Conservation (phyloP, 2,888 invertebrate species). For the Phorcus lineatus region DNA sequence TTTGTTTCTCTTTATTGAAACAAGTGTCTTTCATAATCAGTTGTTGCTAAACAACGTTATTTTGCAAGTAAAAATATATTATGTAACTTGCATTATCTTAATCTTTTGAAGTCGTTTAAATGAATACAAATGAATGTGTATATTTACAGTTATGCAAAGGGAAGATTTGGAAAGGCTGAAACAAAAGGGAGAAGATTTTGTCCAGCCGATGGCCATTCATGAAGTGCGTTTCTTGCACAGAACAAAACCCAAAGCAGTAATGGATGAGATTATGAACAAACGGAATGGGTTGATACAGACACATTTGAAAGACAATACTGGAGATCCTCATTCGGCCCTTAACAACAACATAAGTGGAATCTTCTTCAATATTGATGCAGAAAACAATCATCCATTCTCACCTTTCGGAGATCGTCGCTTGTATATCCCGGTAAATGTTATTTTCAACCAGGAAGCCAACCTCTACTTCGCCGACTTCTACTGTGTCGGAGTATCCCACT, state of each 20-base stretch:
- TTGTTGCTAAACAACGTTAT: too few species aligned
- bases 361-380: background rate
- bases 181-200: background rate
- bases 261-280: background rate
- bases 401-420: slow-evolving; percentile 38
- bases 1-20: too few species aligned
- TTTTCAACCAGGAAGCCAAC: slow-evolving; percentile 27
- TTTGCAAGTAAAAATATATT: too few species aligned
- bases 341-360: slow-evolving; percentile 20
- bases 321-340: slow-evolving; percentile 6
- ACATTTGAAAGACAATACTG: slow-evolving; percentile 24
- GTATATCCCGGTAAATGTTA: slow-evolving; percentile 26
- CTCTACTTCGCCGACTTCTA: slow-evolving; percentile 74
- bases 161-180: background rate
- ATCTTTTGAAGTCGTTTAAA: too few species aligned
- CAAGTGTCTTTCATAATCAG: too few species aligned
- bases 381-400: slow-evolving; percentile 43
- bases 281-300: slow-evolving; percentile 11
- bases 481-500: slow-evolving; percentile 67
- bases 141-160: background rate
- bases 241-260: background rate
- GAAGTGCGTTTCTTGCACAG: background rate
- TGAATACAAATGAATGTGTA: too few species aligned
- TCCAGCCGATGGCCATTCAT: background rate
- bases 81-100: too few species aligned